Conservation (phyloP, 1,140 invertebrate genomes). For the Caenorhabditis inopinata region DNA sequence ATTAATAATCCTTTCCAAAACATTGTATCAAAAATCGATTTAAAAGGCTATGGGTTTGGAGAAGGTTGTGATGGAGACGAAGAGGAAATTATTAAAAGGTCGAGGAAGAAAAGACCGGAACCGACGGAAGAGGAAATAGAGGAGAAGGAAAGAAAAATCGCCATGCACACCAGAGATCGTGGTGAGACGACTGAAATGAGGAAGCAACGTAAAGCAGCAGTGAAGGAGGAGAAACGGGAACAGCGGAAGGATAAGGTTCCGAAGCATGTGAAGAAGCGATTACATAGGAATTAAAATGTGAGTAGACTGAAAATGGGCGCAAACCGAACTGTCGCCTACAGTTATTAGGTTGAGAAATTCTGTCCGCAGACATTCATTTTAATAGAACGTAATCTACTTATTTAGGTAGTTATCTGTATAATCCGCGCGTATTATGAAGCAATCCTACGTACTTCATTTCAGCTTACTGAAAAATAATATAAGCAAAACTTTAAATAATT, state of each 20-base stretch:
- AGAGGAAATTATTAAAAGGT: slow-evolving; percentile 46
- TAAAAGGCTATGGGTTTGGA: slow-evolving; percentile 43
- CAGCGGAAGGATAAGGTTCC: slow-evolving; percentile 82
- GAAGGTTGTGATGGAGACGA: not conserved
- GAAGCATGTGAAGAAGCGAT: slow-evolving; percentile 87
- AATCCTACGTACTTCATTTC: no score
- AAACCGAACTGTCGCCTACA: no score
- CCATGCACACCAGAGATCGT: slow-evolving; percentile 62
- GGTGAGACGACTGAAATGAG: slow-evolving; percentile 84
- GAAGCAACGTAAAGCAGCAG: slow-evolving; percentile 71
- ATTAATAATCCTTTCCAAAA: slow-evolving; percentile 69
- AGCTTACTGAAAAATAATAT: no score
- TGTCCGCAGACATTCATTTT: no score
- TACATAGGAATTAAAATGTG: slow-evolving; percentile 50
- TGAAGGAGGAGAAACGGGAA: slow-evolving; percentile 79
- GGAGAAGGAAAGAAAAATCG: slow-evolving; percentile 69
- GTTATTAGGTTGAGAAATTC: no score
- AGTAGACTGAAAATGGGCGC: slow-evolving; percentile 24
- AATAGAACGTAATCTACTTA: no score
- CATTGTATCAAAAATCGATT: slow-evolving; percentile 63
- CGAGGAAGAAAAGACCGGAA: slow-evolving; percentile 44
- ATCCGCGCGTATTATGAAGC: no score
- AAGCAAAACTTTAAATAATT: no score
- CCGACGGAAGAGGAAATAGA: slow-evolving; percentile 63
- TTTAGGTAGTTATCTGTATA: no score